Evolutionary conservation across 2,797 vertebrate species (phyloP).

Genomic region (Lutjanus argentimaculatus): DNA sequence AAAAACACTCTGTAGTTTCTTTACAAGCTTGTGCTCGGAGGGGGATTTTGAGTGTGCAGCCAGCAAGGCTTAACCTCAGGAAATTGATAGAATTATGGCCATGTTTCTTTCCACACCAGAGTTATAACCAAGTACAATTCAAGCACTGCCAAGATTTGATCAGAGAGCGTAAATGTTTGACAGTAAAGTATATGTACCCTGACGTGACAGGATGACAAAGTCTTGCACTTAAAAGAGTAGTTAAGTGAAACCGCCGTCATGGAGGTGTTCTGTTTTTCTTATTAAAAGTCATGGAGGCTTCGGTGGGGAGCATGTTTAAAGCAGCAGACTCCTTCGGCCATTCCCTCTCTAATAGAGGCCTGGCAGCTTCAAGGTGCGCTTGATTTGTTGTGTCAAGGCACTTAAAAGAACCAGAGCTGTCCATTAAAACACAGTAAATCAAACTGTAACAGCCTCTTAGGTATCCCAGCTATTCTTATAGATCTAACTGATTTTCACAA

Average conservation of each 20-base stretch:
- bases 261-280: background rate
- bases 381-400: slow-evolving; percentile 40
- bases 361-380: slow-evolving; percentile 23
- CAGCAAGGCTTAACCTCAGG: slow-evolving; percentile 16
- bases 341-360: slow-evolving; percentile 10
- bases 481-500: background rate
- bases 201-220: background rate
- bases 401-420: slow-evolving; percentile 18
- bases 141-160: background rate
- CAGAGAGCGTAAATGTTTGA: background rate
- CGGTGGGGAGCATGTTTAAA: background rate
- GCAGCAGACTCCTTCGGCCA: background rate
- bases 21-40: background rate
- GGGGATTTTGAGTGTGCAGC: background rate
- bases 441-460: slow-evolving; percentile 7
- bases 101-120: background rate
- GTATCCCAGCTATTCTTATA: slow-evolving; percentile 23
- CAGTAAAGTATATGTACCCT: background rate
- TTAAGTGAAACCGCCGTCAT: background rate
- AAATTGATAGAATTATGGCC: slow-evolving; percentile 24
- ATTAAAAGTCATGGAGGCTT: slow-evolving; percentile 3
- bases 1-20: background rate
- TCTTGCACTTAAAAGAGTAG: background rate
- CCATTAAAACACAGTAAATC: slow-evolving; percentile 43
- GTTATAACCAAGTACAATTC: background rate